Percentiles rank a stretch among this genome's conserved stretches.
Evolutionary conservation across 30 jellyfish, hydroid and myxozoan species (phyloP).

Genomic region (Pelagia noctiluca): DNA sequence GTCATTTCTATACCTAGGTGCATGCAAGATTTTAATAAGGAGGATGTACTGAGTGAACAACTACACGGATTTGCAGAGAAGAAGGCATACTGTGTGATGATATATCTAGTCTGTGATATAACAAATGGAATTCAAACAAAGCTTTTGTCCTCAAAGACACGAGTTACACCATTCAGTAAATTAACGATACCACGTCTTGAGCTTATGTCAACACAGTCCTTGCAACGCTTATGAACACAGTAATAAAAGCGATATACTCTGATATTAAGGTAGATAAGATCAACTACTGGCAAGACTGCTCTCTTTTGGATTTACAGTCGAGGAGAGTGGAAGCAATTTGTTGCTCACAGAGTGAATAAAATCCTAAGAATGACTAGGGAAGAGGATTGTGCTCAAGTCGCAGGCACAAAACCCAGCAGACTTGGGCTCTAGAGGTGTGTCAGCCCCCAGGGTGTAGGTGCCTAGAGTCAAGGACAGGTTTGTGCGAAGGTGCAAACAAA

Average conservation of each 20-base stretch:
- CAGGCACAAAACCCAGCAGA: slow-evolving; percentile 48
- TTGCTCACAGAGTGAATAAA: slow-evolving; percentile 22
- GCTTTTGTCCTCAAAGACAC: not conserved
- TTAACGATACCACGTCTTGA: slow-evolving; percentile 13
- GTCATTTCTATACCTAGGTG: slow-evolving; percentile 39
- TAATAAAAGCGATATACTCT: not conserved
- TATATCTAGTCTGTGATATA: slow-evolving; percentile 2
- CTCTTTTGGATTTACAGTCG: slow-evolving; percentile 20
- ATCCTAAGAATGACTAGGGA: slow-evolving; percentile 8
- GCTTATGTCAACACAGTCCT: slow-evolving; percentile 24
- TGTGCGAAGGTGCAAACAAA: too few species aligned
- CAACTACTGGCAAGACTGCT: slow-evolving; percentile 23
- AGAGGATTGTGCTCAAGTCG: slow-evolving; percentile 18
- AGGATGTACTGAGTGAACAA: not conserved
- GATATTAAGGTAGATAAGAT: not conserved
- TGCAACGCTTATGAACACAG: not conserved
- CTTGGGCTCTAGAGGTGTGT: slow-evolving; percentile 41
- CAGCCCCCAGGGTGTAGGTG: too few species aligned
- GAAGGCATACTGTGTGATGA: too few species aligned
- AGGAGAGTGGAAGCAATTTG: slow-evolving; percentile 42
- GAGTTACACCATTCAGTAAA: slow-evolving; percentile 3
- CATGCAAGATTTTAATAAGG: not conserved
- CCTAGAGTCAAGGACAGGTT: too few species aligned
- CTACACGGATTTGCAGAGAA: slow-evolving; percentile 18
- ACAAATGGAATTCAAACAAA: not conserved